Base-by-base conservation (phyloP, 2,888 invertebrate genomes). In the Ctena decussata region DNA sequence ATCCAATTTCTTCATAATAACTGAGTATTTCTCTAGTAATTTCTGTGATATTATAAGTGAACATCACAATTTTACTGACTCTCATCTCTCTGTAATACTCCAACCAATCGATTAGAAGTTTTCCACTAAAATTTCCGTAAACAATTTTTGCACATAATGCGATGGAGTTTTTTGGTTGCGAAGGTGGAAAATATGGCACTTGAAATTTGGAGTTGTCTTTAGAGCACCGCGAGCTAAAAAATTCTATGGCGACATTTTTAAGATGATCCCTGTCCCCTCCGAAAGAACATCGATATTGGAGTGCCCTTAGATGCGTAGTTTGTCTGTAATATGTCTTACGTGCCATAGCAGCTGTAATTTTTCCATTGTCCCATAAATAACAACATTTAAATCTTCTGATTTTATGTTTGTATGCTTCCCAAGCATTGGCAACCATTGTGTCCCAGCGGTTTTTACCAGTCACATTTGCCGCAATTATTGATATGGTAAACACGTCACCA, bases 61-160 rank as follows among this genome's bases (percentile, higher is more conserved):
- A 81, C 69, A 86, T 76, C 1, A 86, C 21, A 0, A 86, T 78
- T 30, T 83, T 86, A 12, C 83, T 81, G 39, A 80, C 86, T 53
- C 79, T 80, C 78, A 86, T 74, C 71, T 81, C 78, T 24, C 81
- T 49, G 35, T 86, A 86, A 37, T 81, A 86, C 60, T 86, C 86
- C 41, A 86, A 57, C 86, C 86, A 86, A 30, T 86, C 86, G 0
- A 86, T 60, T 15, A 86, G 37, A 21, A 86, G 60, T 15, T 78
- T 80, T 15, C 11, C 39, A 57, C 81, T 76, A 11, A 86, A 24
- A 37, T 83, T 75, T 30, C 83, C 83, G 44, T 83, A 86, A 11
- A 84, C 83, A 39, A 86, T 86, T 69, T 86, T 86, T 1, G 69
- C 75, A 53, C 86, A 86, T 35, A 86, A 57, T n/a, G 83, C 86